phyloP scores from a whole-genome alignment of 1,140 invertebrate species.

The Acyrthosiphon pisum region DNA sequence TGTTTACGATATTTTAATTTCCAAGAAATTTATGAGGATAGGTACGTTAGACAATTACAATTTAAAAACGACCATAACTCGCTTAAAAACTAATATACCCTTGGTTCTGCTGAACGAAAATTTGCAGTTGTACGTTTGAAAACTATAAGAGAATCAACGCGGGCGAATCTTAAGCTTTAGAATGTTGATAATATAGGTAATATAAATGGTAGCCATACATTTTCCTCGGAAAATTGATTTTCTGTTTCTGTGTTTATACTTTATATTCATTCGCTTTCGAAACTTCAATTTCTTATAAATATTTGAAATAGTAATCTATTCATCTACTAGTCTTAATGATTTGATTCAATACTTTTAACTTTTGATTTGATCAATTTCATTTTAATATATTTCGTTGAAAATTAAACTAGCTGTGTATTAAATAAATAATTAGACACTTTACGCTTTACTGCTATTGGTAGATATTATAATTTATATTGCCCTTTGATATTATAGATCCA shows the following conservation, averaged over 20 bases:
- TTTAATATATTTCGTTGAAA: neutral
- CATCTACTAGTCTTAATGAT: neutral
- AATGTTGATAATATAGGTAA: neutral
- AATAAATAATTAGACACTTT: neutral
- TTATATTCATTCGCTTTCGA: neutral
- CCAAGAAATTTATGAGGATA: neutral
- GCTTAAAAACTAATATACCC: no score
- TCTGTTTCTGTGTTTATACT: neutral
- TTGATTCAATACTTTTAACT: neutral
- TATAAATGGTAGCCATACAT: neutral
- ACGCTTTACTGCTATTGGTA: neutral
- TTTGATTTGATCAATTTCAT: neutral
- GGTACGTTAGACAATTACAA: neutral
- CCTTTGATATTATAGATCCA: neutral
- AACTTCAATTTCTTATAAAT: neutral
- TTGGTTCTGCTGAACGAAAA: neutral
- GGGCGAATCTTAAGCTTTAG: neutral
- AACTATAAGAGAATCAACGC: neutral
- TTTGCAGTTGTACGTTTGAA: neutral
- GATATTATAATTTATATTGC: neutral
- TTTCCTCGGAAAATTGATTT: neutral
- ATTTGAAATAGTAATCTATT: neutral
- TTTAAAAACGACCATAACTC: neutral
- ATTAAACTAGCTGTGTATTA: neutral
- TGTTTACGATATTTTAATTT: neutral